Conservation (phyloP, 2,113 vertebrate genomes). For the Bucco capensis region DNA sequence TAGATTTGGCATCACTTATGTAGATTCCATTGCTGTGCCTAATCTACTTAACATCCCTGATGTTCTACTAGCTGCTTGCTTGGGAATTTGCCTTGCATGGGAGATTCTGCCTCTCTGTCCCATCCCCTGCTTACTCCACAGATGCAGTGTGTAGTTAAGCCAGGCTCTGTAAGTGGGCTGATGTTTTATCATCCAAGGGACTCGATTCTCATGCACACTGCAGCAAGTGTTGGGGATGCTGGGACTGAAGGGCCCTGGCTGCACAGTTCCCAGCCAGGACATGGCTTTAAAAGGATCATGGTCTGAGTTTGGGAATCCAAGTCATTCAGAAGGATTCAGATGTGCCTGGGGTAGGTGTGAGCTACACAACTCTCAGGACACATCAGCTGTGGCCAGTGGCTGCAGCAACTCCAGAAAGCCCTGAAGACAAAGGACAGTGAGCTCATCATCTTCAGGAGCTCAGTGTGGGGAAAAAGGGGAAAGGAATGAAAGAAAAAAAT, state of each 20-base stretch:
- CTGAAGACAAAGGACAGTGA: neutral
- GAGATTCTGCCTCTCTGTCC: neutral
- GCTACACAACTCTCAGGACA: neutral
- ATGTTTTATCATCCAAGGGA: neutral
- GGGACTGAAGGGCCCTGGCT: neutral
- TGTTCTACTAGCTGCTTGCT: constrained; percentile 44
- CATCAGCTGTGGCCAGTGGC: neutral
- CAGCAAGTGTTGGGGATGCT: neutral
- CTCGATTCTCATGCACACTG: neutral
- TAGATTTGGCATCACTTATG: constrained; percentile 54
- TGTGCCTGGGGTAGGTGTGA: neutral
- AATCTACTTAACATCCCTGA: constrained; percentile 47
- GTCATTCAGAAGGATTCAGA: neutral
- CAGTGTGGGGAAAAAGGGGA: neutral
- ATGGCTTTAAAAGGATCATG: neutral
- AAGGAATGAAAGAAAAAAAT: neutral
- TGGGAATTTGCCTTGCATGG: constrained; percentile 34
- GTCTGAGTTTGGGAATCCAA: neutral
- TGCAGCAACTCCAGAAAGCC: neutral
- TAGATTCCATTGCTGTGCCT: constrained; percentile 63
- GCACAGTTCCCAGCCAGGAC: neutral
- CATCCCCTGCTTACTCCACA: neutral
- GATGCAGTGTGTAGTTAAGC: neutral
- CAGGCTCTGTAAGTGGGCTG: neutral
- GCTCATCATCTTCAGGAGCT: neutral